A percentile compares a stretch with the other conserved stretches of the same genome.
Evolutionary conservation across 2,113 vertebrate genomes (phyloP).

Genomic region (Pluvianellus socialis): DNA sequence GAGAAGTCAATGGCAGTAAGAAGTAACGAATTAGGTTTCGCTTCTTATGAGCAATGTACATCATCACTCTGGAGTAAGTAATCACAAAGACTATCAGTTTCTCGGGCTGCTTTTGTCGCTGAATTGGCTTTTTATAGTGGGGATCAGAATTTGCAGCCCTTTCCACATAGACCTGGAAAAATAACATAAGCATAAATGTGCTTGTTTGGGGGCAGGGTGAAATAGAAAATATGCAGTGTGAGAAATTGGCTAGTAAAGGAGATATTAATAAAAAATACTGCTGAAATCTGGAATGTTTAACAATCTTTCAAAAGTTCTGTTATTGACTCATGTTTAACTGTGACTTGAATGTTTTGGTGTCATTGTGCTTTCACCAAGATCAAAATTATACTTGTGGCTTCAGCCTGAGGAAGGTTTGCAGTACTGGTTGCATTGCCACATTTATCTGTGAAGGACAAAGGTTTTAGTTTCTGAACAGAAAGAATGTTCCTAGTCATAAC

Average conservation of each 20-base stretch:
- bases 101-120: background rate
- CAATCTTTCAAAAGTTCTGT: background rate
- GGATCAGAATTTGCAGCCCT: background rate
- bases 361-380: background rate
- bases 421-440: background rate
- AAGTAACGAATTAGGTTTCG: slow-evolving; percentile 21
- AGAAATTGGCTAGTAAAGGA: background rate
- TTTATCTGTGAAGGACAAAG: background rate
- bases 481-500: background rate
- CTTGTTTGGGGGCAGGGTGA: background rate
- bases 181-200: background rate
- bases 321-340: background rate
- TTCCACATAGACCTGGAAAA: background rate
- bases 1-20: background rate
- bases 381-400: background rate
- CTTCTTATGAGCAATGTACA: background rate
- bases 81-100: background rate
- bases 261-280: background rate
- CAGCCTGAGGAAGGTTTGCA: background rate
- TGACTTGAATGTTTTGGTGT: background rate
- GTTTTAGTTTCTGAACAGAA: background rate
- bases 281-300: background rate
- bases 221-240: background rate
- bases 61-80: background rate
- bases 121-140: background rate